Base-by-base conservation (phyloP, 2,797 vertebrate genomes). In the Peromyscus eremicus region DNA sequence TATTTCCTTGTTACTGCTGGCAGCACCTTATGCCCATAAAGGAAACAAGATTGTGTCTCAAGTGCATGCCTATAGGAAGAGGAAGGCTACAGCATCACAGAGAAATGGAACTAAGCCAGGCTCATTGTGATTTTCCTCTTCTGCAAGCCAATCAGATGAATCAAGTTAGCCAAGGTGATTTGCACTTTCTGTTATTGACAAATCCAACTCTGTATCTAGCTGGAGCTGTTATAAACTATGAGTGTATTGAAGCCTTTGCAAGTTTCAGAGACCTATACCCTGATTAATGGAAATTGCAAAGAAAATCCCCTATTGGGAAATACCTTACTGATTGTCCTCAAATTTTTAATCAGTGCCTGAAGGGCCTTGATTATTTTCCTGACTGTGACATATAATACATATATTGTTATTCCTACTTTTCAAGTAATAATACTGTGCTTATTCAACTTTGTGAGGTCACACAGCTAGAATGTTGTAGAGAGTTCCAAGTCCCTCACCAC, bases 271-370 rank as follows among this genome's bases (percentile, higher is more conserved):
- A 64, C 27, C 21, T 40, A 46, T 71, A 91, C 29, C 40, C 17
- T 76, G 64, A 34, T 90, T 89, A 79, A 75, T 84, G 73, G 29
- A 95, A 91, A 89, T 77, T 71, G 6, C 34, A 86, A 93, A 96
- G 55, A 77, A 81, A 96, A 80, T 89, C 12, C 17, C 40, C 0
- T 83, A 43, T 4, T 92, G 21, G 21, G n/a, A 97, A 93, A 57
- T 92, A 60, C 57, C 83, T 92, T 92, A 75, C 23, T 52, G 40
- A 89, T 19, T 16, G 6, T 13, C 34, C 5, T 96, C 40, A 81
- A 43, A 87, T 81, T 94, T 89, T 52, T 49, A 52, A 1, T 86
- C 17, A 52, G 21, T 70, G 21, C 11, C 12, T 90, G 71, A 80
- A 12, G 34, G 88, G 7, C 29, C 16, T 90, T 62, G 71, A 27